A percentile compares a stretch with the other conserved stretches of the same genome.
Conservation (phyloP, 2,888 invertebrate species). For the Pachliopta kotzebuea region DNA sequence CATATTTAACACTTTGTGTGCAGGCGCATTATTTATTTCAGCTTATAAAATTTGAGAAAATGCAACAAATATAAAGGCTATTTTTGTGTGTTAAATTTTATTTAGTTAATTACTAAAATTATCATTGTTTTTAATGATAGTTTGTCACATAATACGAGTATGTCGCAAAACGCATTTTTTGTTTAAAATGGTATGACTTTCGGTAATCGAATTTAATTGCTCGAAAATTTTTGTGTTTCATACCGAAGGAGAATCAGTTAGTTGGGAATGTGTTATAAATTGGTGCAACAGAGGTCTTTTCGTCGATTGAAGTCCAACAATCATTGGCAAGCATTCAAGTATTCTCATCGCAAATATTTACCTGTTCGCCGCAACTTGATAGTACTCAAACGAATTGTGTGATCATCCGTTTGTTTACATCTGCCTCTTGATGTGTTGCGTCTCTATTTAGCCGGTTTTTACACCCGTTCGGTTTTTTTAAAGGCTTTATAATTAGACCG, state of each 20-base stretch:
- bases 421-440: conserved; percentile 41
- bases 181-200: not conserved
- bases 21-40: no score
- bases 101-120: not conserved
- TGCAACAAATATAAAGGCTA: no score
- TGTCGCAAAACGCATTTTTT: not conserved
- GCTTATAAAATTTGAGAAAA: no score
- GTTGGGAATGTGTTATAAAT: conserved; percentile 60
- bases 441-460: conserved; percentile 52
- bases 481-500: conserved; percentile 55
- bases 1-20: no score
- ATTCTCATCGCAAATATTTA: conserved; percentile 70
- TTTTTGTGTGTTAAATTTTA: no score
- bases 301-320: conserved; percentile 69
- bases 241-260: conserved; percentile 49
- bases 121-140: not conserved
- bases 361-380: conserved; percentile 62
- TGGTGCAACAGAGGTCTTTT: conserved; percentile 59
- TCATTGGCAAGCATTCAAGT: conserved; percentile 72
- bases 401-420: conserved; percentile 37
- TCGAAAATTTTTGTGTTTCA: conserved; percentile 36
- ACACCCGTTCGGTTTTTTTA: conserved; percentile 46
- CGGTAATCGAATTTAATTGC: not conserved
- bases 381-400: conserved; percentile 50
- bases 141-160: not conserved